These are phyloP conservation scores for Antheraea mylitta DNA, from an alignment of 1,140 invertebrate genomes.

Conservation along the genomic window DNA sequence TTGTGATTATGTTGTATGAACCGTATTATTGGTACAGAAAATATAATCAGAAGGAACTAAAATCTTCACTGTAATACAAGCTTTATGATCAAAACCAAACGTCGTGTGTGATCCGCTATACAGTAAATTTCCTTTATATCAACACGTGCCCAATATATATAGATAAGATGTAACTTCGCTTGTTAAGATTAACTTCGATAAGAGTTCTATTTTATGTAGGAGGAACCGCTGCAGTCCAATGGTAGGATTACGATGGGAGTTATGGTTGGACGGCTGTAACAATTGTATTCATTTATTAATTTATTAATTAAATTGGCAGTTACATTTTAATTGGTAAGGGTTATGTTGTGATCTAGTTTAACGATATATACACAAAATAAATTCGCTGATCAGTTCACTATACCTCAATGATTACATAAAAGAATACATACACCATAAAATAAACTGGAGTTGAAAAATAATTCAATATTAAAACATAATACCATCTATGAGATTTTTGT, in stretches of 20 bases:
- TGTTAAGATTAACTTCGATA: not conserved
- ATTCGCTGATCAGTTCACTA: too few species aligned
- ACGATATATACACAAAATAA: too few species aligned
- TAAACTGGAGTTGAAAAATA: too few species aligned
- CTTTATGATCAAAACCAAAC: not conserved
- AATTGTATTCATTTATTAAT: not conserved
- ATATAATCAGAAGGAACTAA: not conserved
- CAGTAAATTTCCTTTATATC: conserved; percentile 10
- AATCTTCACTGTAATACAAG: not conserved
- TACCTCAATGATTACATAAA: too few species aligned
- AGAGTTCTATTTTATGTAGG: not conserved
- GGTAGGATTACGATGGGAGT: not conserved
- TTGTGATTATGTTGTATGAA: too few species aligned
- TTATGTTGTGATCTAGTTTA: too few species aligned
- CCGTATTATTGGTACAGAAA: not conserved
- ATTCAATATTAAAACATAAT: too few species aligned
- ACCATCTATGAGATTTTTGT: too few species aligned
- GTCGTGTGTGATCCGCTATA: conserved; percentile 12
- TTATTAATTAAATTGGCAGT: too few species aligned
- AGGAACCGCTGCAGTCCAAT: not conserved
- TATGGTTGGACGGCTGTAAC: not conserved
- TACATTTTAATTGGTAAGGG: too few species aligned
- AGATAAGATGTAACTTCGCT: conserved; percentile 4
- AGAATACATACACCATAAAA: too few species aligned
- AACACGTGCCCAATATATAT: conserved; percentile 4